These are phyloP conservation scores for Galaxias olidus DNA, from an alignment of 2,797 vertebrate species.

Conservation along the genomic window DNA sequence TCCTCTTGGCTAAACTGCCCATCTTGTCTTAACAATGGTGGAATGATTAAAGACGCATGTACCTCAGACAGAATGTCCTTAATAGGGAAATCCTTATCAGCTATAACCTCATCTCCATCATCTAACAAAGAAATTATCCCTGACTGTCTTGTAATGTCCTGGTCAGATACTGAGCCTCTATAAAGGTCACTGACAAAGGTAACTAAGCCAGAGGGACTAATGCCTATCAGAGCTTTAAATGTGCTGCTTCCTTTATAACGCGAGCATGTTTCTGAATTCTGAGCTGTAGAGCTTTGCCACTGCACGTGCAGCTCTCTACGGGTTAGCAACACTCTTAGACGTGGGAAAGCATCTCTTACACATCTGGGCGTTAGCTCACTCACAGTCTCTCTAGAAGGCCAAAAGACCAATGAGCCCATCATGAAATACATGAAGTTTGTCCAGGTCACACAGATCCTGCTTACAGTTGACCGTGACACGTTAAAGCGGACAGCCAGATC, in stretches of 20 bases:
- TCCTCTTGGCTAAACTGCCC: no score
- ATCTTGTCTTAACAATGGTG: no score
- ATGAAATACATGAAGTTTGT: conserved; percentile 16
- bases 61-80: no score
- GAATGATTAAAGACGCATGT: no score
- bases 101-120: no score
- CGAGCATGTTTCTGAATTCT: conserved; percentile 3
- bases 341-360: conserved; percentile 5
- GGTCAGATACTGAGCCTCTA: no score
- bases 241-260: conserved; percentile 5
- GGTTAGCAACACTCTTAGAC: conserved; percentile 1
- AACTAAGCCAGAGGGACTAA: background rate
- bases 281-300: conserved; percentile 10
- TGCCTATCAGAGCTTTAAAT: conserved; percentile 9
- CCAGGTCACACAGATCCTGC: conserved; percentile 12
- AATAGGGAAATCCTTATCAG: no score
- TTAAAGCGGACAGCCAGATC: conserved; percentile 8
- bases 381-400: conserved; percentile 1
- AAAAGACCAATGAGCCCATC: conserved; percentile 5
- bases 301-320: conserved; percentile 7
- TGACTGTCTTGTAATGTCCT: no score
- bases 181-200: conserved; percentile 1
- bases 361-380: conserved; percentile 3
- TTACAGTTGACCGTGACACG: conserved; percentile 17
- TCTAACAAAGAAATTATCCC: no score